Conservation (phyloP, 2,797 vertebrate genomes). For the Enteromius paludinosus region DNA sequence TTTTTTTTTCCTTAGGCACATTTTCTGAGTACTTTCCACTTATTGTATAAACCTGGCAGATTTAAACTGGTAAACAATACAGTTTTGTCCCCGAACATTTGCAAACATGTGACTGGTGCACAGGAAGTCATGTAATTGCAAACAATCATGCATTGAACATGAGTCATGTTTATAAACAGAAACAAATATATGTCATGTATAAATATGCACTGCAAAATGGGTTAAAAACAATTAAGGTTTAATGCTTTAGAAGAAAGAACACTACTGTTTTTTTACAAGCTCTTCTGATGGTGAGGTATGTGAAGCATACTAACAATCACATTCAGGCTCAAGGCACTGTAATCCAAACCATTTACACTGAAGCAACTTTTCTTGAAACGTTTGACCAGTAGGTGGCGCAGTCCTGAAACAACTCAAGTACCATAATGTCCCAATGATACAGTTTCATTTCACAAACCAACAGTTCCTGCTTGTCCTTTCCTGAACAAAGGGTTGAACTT, state of each 20-base stretch:
- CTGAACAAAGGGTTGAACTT: not conserved
- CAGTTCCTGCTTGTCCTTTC: not conserved
- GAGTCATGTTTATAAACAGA: constrained; percentile 1
- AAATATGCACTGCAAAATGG: constrained; percentile 7
- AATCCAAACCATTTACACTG: not conserved
- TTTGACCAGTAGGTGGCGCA: not conserved
- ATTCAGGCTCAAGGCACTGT: constrained; percentile 24
- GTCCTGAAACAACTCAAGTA: not conserved
- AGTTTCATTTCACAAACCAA: constrained; percentile 10
- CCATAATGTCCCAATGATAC: constrained; percentile 7
- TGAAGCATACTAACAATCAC: not conserved
- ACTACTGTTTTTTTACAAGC: not conserved
- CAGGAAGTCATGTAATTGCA: constrained; percentile 1
- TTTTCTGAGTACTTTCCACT: constrained; percentile 2
- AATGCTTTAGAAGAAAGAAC: not conserved
- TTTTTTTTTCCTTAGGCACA: constrained; percentile 12
- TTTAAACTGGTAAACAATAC: constrained; percentile 23
- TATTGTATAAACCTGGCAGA: not conserved
- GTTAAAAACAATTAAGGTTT: constrained; percentile 1
- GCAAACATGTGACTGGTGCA: constrained; percentile 11
- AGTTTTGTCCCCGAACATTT: not conserved
- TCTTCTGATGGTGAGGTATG: not conserved
- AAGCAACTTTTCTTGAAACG: not conserved
- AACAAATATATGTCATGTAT: not conserved
- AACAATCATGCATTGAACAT: not conserved